Base-by-base conservation (phyloP, 2,797 vertebrate species). In the Oryzias dopingdopingensis region DNA sequence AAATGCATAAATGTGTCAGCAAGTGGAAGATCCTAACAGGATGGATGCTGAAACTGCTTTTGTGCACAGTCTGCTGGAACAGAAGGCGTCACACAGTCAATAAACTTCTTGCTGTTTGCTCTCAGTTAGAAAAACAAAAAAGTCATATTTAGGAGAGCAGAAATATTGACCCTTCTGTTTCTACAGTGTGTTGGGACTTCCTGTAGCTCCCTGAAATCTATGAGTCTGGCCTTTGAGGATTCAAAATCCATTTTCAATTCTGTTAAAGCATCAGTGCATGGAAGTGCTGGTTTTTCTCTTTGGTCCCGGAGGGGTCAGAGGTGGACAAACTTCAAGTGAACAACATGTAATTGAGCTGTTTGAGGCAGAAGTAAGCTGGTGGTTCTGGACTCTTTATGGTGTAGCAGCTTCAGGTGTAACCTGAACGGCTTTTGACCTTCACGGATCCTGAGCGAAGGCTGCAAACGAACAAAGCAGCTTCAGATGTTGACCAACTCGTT, bases 361-460 rank as follows among this genome's bases (percentile, higher is more conserved):
- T 60, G 41, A 70, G 68, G 69, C 68, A 50, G 48, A 45, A 75
- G 53, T 43, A 76, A 67, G 56, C 72, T 74, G 43, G 46, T 74
- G 60, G 46, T 24, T 62, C 49, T 56, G 77, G 77, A 74, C 64
- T 58, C 65, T 75, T 68, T 16, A 22, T 37, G 53, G 54, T 67
- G 63, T 63, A 66, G 54, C 68, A 45, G 26, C 5, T 6, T 65
- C 22, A 14, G 2, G 24, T 65, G 67, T 71, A 85, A 86, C 65
- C 56, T 55, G 58, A 88, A 71, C 67, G 45, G 56, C 61, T 66
- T 80, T 70, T 71, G 67, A 74, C 81, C 77, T 64, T 62, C 20
- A 1, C 49, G 59, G 24, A 71, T 73, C 49, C 56, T 65, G 56
- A 29, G 73, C 69, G 70, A 77, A 69, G 59, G 79, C 62, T 74